Conservation (phyloP, 2,797 vertebrate species). For the Acipenser ruthenus region DNA sequence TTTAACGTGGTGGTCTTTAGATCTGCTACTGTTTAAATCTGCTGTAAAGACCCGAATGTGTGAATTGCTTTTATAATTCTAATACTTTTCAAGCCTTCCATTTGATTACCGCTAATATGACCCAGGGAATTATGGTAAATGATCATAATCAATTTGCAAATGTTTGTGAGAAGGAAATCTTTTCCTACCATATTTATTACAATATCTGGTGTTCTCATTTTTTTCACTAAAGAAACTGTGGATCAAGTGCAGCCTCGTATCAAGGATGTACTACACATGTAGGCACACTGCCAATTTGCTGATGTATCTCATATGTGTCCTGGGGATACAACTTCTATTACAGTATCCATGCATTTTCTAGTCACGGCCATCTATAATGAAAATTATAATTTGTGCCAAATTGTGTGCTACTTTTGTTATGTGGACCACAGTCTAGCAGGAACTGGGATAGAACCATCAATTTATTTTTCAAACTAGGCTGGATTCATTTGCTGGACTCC, state of each 20-base stretch:
- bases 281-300: slow-evolving; percentile 5
- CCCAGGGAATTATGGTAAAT: slow-evolving; percentile 58
- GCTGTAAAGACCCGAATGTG: too few species aligned
- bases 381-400: slow-evolving; percentile 1
- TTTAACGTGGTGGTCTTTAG: too few species aligned
- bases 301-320: slow-evolving; percentile 8
- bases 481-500: too few species aligned
- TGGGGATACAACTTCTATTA: slow-evolving; percentile 1
- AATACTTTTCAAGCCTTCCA: too few species aligned
- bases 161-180: slow-evolving; percentile 69
- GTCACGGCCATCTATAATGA: slow-evolving; percentile 7
- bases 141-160: slow-evolving; percentile 64
- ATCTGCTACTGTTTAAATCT: too few species aligned
- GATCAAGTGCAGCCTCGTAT: not conserved
- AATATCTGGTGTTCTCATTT: slow-evolving; percentile 30
- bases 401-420: slow-evolving; percentile 3
- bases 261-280: slow-evolving; percentile 15
- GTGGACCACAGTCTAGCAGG: not conserved
- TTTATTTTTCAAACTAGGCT: not conserved
- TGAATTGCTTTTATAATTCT: too few species aligned
- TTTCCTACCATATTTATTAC: slow-evolving; percentile 56
- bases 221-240: not conserved
- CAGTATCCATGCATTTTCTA: slow-evolving; percentile 6
- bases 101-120: not conserved
- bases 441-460: not conserved